Base-by-base conservation (phyloP, 2,888 invertebrate genomes). In the Lycophotia porphyrea region DNA sequence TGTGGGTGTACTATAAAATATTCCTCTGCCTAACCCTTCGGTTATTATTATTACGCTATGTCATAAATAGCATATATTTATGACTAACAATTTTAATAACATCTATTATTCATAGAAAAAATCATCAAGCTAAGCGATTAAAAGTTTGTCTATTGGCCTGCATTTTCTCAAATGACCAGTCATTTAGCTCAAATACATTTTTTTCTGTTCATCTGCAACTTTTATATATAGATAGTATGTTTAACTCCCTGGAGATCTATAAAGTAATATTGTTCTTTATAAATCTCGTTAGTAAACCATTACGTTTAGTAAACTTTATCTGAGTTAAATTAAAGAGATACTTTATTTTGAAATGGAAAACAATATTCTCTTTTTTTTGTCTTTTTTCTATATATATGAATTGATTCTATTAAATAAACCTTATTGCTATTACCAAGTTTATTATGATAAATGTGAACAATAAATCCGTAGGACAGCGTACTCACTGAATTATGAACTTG, bases 181-280 rank as follows among this genome's bases (percentile, higher is more conserved):
- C 0, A 21, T 31, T 70, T n/a, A 15, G 9, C 52, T 9, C 9
- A 55, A 42, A 24, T 1, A 63, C 1, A 0, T 34, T 24, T 64
- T 63, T 21, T 71, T 5, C 0, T 34, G 11, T 24, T 64, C 2
- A 27, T 34, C 34, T 49, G 27, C 15, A 3, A 65, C 8, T 31
- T 11, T 18, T n/a, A 18, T 0, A 18, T 0, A 9, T 24, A 58
- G 11, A 36, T 67, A 47, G 55, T 74, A 36, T 34, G 2, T 60
- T 13, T 63, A 67, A 11, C 11, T 67, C 74, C 34, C 39, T 47
- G 11, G 78, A 63, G 81, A 67, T 13, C 1, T 44, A 5, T 34
- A 76, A 67, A 63, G 34, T 55, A 67, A 67, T 66, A 74, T 47
- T 21, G 60, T 34, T 80, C 18, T 27, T 11, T n/a, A 36, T 42